These are phyloP conservation scores for Mus musculus DNA, from an alignment of 2,113 vertebrate species.

Conservation along the genomic window GRCm39 chr5:90435001-90435500, in stretches of 20 bases:
- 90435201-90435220: conserved; percentile 35
- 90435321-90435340: no score
- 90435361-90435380: conserved; percentile 16
- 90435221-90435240: conserved; percentile 41
- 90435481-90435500: not conserved
- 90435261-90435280: not conserved
- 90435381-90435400: not conserved
- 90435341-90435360: no score
- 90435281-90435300: conserved; percentile 48
- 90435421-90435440: conserved; percentile 6
- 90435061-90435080: accelerated
- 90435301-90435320: not conserved
- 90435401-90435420: not conserved
- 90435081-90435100: not conserved
- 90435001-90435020: not conserved
- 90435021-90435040: not conserved
- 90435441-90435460: not conserved
- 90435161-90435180: conserved; percentile 98
- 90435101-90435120: conserved; percentile 97
- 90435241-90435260: not conserved
- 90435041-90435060: not conserved
- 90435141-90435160: conserved; percentile 99
- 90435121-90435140: conserved; percentile 99
- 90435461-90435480: not conserved
- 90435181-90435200: conserved; percentile 98